Evolutionary conservation across 2,113 vertebrate species (phyloP).

Genomic region (Daboia siamensis): DNA sequence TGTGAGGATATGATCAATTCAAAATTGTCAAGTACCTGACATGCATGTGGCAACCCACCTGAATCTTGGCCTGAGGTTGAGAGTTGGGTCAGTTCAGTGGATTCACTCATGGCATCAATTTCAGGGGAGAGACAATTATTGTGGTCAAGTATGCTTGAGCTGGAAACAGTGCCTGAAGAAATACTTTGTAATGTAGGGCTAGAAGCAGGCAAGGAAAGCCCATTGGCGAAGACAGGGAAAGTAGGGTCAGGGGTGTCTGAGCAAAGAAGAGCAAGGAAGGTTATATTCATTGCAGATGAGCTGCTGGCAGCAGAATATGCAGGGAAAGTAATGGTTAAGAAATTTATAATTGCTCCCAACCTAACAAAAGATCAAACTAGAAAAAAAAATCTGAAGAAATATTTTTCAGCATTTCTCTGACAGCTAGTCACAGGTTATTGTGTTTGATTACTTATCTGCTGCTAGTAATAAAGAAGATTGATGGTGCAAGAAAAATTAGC

Average conservation of each 20-base stretch:
- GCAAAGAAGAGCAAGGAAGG: slow-evolving; percentile 29
- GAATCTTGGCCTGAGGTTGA: slow-evolving; percentile 13
- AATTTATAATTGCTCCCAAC: background rate
- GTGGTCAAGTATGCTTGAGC: slow-evolving; percentile 19
- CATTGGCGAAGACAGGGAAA: background rate
- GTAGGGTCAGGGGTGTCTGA: slow-evolving; percentile 12
- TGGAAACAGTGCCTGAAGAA: slow-evolving; percentile 17
- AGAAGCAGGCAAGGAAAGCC: slow-evolving; percentile 20
- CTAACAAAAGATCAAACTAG: background rate
- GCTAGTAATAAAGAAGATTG: background rate
- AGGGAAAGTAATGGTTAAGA: background rate
- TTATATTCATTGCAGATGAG: background rate
- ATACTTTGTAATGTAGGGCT: slow-evolving; percentile 1
- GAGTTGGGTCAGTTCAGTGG: background rate
- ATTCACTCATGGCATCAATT: slow-evolving; percentile 4
- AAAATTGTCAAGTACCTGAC: background rate
- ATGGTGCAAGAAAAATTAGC: background rate
- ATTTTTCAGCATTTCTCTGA: background rate
- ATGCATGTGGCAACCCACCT: slow-evolving; percentile 16
- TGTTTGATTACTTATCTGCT: background rate
- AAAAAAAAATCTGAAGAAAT: background rate
- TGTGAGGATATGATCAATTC: background rate
- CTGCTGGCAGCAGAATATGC: background rate
- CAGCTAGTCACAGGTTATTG: background rate
- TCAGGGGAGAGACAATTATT: slow-evolving; percentile 8